A percentile compares a stretch with the other conserved stretches of the same genome.
Conservation (phyloP, 2,888 invertebrate species). For the Thymelicus acteon region DNA sequence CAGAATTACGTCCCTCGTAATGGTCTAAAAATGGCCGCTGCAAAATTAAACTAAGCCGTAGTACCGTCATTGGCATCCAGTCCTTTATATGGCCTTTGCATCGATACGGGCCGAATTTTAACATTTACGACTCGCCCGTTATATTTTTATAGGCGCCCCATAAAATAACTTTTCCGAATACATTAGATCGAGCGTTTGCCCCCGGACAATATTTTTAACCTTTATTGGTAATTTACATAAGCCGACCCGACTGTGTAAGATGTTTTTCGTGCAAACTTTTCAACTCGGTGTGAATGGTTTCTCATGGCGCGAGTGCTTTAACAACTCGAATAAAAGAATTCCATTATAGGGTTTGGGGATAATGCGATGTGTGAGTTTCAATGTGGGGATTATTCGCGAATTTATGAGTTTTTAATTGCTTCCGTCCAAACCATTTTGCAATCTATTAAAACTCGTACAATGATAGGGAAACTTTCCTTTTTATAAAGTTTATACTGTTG, state of each 20-base stretch:
- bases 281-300: constrained; percentile 41
- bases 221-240: constrained; percentile 77
- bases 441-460: background rate
- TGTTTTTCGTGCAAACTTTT: constrained; percentile 60
- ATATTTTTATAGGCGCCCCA: constrained; percentile 79
- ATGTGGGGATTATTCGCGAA: background rate
- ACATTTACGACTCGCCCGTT: constrained; percentile 71
- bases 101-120: constrained; percentile 72
- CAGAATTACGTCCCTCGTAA: constrained; percentile 55
- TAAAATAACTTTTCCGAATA: constrained; percentile 78
- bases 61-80: constrained; percentile 45
- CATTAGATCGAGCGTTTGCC: constrained; percentile 70
- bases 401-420: constrained; percentile 17
- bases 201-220: constrained; percentile 72
- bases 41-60: constrained; percentile 67
- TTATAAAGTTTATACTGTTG: background rate
- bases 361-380: background rate
- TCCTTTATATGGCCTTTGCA: constrained; percentile 61
- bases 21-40: constrained; percentile 63
- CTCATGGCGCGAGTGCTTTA: constrained; percentile 39
- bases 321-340: constrained; percentile 27
- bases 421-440: background rate
- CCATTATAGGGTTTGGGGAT: constrained; percentile 1
- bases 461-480: background rate
- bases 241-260: constrained; percentile 59